Evolutionary conservation across 2,797 vertebrate genomes (phyloP).

Genomic region (Smutsia gigantea): DNA sequence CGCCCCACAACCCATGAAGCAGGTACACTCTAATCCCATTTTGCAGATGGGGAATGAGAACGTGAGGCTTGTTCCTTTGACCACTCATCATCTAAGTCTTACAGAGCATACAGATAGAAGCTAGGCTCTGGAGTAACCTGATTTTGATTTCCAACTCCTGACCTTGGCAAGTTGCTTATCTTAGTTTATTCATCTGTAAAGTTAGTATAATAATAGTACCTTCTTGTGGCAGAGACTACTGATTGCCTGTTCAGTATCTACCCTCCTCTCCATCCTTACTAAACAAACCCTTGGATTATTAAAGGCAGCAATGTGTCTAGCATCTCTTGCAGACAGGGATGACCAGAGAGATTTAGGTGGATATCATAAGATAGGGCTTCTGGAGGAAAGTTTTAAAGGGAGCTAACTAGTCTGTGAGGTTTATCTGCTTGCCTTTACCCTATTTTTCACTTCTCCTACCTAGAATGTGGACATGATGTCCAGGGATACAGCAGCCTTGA

Average conservation of each 20-base stretch:
- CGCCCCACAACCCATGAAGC: no score
- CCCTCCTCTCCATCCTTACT: neutral
- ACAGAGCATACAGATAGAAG: fast-evolving
- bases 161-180: neutral
- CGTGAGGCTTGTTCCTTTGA: fast-evolving
- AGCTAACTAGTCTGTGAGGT: neutral
- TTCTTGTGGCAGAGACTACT: neutral
- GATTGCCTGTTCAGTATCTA: fast-evolving
- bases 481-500: neutral
- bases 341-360: neutral
- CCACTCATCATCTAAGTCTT: neutral
- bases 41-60: neutral
- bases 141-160: neutral
- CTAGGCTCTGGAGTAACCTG: neutral
- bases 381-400: neutral
- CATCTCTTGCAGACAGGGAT: neutral
- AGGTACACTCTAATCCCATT: neutral
- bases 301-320: fast-evolving
- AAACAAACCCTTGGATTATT: neutral
- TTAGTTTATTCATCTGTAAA: neutral
- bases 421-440: neutral
- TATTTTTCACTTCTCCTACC: neutral
- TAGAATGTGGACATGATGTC: neutral
- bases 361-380: no score
- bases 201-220: neutral